A percentile compares a stretch with the other conserved stretches of the same genome.
Evolutionary conservation across 2,113 vertebrate species (phyloP).

Genomic region (Symphodus melops): DNA sequence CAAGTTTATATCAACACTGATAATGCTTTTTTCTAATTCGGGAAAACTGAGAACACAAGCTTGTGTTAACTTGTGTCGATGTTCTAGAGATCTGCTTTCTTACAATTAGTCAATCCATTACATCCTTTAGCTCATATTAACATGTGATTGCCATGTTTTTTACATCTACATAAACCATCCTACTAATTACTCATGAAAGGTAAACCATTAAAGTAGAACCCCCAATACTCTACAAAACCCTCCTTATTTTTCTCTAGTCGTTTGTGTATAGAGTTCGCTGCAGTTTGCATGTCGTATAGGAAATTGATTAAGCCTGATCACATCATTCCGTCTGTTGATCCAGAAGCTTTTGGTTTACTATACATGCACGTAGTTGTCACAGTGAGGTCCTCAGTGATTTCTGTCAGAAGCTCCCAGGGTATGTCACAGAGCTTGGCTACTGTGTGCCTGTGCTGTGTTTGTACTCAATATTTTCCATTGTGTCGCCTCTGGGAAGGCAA

Average conservation of each 20-base stretch:
- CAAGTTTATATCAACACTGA: no score
- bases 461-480: constrained; percentile 70
- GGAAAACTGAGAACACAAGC: not conserved
- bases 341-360: constrained; percentile 50
- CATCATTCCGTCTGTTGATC: constrained; percentile 12
- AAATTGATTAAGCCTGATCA: constrained; percentile 1
- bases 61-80: not conserved
- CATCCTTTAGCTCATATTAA: not conserved
- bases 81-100: not conserved
- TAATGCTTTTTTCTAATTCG: not conserved
- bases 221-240: constrained; percentile 52
- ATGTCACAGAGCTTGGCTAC: constrained; percentile 8
- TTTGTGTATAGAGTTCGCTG: constrained; percentile 40
- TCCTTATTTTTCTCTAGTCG: constrained; percentile 21
- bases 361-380: constrained; percentile 42
- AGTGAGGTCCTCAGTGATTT: constrained; percentile 60
- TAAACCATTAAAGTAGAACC: constrained; percentile 60
- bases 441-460: constrained; percentile 8
- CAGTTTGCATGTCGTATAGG: no score
- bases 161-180: constrained; percentile 16
- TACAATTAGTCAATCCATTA: not conserved
- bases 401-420: constrained; percentile 19
- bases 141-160: constrained; percentile 33
- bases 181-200: constrained; percentile 65
- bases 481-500: constrained; percentile 62